Evolutionary conservation across 2,797 vertebrate genomes (phyloP), one percentile per base, ranked within the genome.

Genomic region (Tauraco hartlaubi): DNA sequence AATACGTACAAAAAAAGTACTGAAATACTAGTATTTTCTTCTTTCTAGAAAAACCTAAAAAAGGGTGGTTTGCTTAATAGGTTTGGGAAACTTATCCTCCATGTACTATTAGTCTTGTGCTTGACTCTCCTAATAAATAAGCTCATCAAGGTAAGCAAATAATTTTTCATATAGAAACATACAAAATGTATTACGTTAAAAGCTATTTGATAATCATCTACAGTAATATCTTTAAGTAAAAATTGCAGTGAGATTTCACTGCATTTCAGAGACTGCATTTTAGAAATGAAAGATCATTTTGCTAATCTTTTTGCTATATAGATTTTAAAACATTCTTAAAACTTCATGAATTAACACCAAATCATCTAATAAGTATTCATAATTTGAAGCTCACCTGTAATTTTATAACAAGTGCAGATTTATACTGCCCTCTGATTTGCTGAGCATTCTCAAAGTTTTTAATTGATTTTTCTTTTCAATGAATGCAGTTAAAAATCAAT

Each of bases 61-160:
- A 98, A 96, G 3, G 99, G 99, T 64, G 67, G 97, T 58, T 97
- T 99, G 52, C 85, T 98, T 81, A 94, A 71, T 12, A 99, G 99
- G 52, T 94, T 99, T 92, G 98, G 97, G 66, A 99, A 99, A 78
- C 98, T 99, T 77, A 66, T 98, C 33, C 91, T 99, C 44, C 99
- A 99, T 96, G 97, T 98, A 26, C 48, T 98, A 16, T 83, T 98
- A 79, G 99, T 99, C 85, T 97, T 99, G 63, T 94, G 98, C 85
- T 98, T 99, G 96, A 99, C 99, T 64, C 74, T 99, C 62, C 88
- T 98, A 88, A 98, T 99, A 97, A 99, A 99, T 98, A 99, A 98
- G 96, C 92, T 98, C 73, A 97, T 98, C 90, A 99, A 99, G 99
- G 99, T 99, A 97, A 63, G 97, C 87, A 87, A 93, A 59, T 88